A percentile compares a stretch with the other conserved stretches of the same genome.
Evolutionary conservation across 2,888 invertebrate species (phyloP).

Genomic region (Brassicogethes aeneus): DNA sequence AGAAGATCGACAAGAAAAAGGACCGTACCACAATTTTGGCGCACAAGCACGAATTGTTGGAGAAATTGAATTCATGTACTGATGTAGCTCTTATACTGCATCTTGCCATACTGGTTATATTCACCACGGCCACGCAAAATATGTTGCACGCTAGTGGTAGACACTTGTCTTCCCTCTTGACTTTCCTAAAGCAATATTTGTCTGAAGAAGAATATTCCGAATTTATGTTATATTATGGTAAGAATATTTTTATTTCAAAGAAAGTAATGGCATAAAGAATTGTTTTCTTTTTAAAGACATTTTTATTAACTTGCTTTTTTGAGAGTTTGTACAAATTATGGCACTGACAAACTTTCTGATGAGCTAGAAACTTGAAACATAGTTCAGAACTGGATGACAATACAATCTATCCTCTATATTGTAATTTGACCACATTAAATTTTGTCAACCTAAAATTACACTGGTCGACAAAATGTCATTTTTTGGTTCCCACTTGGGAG

Average conservation of each 20-base stretch:
- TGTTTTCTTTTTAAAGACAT: too few species aligned
- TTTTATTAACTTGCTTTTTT: too few species aligned
- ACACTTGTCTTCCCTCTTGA: constrained; percentile 75
- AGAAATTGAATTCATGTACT: constrained; percentile 63
- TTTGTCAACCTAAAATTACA: too few species aligned
- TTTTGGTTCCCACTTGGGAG: too few species aligned
- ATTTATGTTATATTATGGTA: constrained; percentile 73
- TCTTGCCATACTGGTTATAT: constrained; percentile 66
- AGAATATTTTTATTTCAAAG: too few species aligned
- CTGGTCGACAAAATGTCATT: too few species aligned
- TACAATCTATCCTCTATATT: too few species aligned
- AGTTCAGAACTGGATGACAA: too few species aligned
- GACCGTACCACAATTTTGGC: constrained; percentile 66
- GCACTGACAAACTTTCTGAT: constrained; percentile 1
- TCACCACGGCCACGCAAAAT: constrained; percentile 68
- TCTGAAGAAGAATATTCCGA: constrained; percentile 54
- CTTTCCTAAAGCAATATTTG: constrained; percentile 61
- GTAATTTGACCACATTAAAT: too few species aligned
- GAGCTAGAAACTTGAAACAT: too few species aligned
- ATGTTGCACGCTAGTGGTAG: constrained; percentile 91
- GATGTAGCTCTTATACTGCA: constrained; percentile 76
- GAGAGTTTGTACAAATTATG: too few species aligned
- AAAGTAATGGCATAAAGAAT: not conserved
- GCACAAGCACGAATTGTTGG: constrained; percentile 72
- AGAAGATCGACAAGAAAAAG: constrained; percentile 86